phyloP scores from a whole-genome alignment of 2,888 invertebrate species.

The Ecdyonurus torrentis region DNA sequence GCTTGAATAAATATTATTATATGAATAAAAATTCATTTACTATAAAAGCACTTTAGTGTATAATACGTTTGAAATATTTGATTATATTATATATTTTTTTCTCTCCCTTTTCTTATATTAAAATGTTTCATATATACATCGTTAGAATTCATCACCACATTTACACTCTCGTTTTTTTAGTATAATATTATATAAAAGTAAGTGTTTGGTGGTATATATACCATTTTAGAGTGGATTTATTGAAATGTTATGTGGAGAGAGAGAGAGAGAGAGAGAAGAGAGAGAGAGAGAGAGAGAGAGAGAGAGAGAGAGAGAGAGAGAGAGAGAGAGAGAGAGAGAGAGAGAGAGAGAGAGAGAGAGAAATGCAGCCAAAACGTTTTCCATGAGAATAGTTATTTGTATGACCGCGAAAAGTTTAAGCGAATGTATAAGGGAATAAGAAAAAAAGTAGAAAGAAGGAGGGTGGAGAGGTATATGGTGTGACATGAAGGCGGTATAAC shows the following conservation, averaged over 20 bases:
- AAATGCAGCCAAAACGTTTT: background rate
- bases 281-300: too few relatives aligned
- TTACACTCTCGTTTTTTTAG: background rate
- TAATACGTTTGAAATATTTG: background rate
- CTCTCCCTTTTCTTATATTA: background rate
- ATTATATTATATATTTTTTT: too few relatives aligned
- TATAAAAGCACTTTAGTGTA: background rate
- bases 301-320: too few relatives aligned
- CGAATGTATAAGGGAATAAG: background rate
- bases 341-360: too few relatives aligned
- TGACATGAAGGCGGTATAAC: background rate
- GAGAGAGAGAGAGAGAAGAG: too few relatives aligned
- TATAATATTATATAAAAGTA: background rate
- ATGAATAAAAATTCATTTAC: background rate
- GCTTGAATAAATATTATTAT: too few relatives aligned
- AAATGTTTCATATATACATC: background rate
- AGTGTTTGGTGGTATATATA: background rate
- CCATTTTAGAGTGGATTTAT: background rate
- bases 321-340: too few relatives aligned
- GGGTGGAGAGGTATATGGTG: background rate
- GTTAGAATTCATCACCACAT: background rate
- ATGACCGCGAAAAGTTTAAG: background rate
- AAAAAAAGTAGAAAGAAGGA: too few relatives aligned
- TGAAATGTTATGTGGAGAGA: background rate
- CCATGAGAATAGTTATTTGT: background rate